A percentile compares a stretch with the other conserved stretches of the same genome.
Evolutionary conservation across 2,113 vertebrate genomes (phyloP).

Genomic region (Mus spicilegus): DNA sequence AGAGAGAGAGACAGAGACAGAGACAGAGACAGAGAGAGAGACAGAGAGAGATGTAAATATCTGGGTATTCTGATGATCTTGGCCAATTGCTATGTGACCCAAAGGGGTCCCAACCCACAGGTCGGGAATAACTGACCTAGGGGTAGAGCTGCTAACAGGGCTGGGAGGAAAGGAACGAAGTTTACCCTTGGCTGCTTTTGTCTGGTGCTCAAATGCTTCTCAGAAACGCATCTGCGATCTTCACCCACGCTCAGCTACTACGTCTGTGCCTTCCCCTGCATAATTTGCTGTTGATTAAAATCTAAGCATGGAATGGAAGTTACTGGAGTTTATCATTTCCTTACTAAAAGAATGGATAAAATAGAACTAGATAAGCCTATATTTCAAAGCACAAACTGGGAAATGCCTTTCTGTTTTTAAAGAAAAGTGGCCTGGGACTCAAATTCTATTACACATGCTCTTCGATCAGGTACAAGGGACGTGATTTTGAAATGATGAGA

Average conservation of each 20-base stretch:
- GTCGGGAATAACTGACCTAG: not conserved
- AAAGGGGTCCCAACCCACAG: not conserved
- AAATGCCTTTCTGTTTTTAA: slow-evolving; percentile 62
- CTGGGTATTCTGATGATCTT: not conserved
- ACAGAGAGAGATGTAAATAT: not conserved
- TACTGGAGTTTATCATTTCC: not conserved
- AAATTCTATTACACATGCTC: slow-evolving; percentile 49
- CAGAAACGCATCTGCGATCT: not conserved
- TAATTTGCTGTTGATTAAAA: slow-evolving; percentile 59
- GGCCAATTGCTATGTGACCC: not conserved
- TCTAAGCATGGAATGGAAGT: slow-evolving; percentile 3
- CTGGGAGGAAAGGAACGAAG: not conserved
- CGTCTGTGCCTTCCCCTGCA: not conserved
- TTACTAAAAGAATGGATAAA: not conserved
- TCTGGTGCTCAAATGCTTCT: not conserved
- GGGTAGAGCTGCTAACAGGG: no score
- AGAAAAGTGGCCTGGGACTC: slow-evolving; percentile 2
- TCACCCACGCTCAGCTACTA: not conserved
- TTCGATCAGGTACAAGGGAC: not conserved
- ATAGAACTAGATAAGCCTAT: slow-evolving; percentile 21
- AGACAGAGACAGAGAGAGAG: no score
- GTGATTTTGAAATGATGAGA: slow-evolving; percentile 66
- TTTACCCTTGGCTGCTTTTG: not conserved
- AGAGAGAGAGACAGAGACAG: no score
- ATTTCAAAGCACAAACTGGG: not conserved